A percentile compares a stretch with the other conserved stretches of the same genome.
Conservation (phyloP, 2,888 invertebrate species). For the Plagiodera versicolora region DNA sequence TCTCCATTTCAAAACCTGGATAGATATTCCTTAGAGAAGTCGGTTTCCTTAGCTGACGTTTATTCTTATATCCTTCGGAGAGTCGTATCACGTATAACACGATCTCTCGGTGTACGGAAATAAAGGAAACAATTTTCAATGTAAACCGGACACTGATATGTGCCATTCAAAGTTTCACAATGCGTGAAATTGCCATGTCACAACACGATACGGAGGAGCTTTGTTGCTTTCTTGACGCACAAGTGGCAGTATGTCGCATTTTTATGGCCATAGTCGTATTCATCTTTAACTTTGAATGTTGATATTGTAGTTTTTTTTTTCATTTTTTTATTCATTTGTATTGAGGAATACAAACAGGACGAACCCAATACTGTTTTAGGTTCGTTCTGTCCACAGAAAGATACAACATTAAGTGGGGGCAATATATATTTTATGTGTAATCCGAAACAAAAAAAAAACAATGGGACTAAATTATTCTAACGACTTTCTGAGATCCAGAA, state of each 20-base stretch:
- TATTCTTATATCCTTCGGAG: not conserved
- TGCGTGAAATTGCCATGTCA: conserved; percentile 3
- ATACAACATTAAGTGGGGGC: no score
- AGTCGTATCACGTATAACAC: not conserved
- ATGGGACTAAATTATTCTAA: no score
- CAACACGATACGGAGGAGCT: not conserved
- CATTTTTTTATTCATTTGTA: no score
- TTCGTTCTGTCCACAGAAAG: no score
- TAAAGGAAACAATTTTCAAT: not conserved
- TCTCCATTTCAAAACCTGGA: not conserved
- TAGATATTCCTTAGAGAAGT: not conserved
- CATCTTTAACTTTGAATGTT: no score
- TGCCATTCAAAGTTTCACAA: not conserved
- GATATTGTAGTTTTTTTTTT: no score
- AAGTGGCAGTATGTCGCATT: not conserved
- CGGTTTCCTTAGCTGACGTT: not conserved
- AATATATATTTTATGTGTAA: no score
- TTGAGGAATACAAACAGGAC: no score
- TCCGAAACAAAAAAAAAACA: no score
- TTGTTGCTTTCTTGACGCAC: not conserved
- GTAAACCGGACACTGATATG: conserved; percentile 5
- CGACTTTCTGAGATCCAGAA: no score
- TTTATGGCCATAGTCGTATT: not conserved
- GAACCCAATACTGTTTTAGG: no score
- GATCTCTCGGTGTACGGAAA: not conserved